Conservation (phyloP, 2,888 invertebrate genomes). For the Ctenicera cuprea region DNA sequence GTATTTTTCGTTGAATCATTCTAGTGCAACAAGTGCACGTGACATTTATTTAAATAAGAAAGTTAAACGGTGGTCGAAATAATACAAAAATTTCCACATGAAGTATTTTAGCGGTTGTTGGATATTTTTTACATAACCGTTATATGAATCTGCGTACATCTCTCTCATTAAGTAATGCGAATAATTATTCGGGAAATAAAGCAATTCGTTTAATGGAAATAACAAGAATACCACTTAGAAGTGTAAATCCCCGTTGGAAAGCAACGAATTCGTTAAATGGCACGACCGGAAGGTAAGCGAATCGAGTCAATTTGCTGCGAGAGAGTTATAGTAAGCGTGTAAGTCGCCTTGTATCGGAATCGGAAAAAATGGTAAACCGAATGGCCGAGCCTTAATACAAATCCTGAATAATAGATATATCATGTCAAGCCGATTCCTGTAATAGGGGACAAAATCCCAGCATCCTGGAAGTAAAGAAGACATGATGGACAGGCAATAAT, state of each 20-base stretch:
- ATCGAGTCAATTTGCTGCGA: constrained; percentile 7
- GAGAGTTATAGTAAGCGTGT: not conserved
- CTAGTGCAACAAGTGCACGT: no score
- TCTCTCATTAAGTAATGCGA: not conserved
- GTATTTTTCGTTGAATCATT: no score
- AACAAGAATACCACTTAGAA: not conserved
- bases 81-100: no score
- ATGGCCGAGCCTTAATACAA: constrained; percentile 19
- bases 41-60: no score
- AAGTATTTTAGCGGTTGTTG: no score
- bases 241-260: not conserved
- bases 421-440: constrained; percentile 29
- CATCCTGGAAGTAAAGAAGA: constrained; percentile 35
- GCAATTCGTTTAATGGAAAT: not conserved
- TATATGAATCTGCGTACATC: no score
- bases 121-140: no score
- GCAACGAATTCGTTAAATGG: constrained; percentile 2
- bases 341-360: not conserved
- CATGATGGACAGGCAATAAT: constrained; percentile 51
- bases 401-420: constrained; percentile 32
- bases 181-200: not conserved
- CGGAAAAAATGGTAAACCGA: constrained; percentile 27
- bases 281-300: not conserved
- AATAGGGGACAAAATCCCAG: constrained; percentile 29
- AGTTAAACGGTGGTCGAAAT: no score